A percentile compares a stretch with the other conserved stretches of the same genome.
These are phyloP conservation scores for Chrysolina americana DNA, from an alignment of 2,888 invertebrate species.

Conservation along the genomic window DNA sequence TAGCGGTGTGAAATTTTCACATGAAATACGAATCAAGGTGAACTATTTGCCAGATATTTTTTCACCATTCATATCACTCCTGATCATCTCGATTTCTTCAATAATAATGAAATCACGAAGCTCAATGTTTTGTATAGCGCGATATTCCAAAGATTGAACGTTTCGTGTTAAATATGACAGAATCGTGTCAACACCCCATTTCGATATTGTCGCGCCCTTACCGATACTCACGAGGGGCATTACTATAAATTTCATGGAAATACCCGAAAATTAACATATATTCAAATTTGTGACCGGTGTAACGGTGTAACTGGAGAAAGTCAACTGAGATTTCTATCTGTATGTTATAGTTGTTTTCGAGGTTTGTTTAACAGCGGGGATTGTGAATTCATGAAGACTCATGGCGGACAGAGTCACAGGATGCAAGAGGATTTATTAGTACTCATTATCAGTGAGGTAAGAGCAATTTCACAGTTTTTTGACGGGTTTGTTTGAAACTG, in stretches of 20 bases:
- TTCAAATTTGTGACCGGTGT: constrained; percentile 57
- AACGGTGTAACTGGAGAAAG: constrained; percentile 60
- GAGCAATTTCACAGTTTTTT: too few relatives aligned
- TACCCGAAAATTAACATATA: constrained; percentile 66
- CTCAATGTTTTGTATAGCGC: neutral
- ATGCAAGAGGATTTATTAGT: neutral
- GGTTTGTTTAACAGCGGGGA: constrained; percentile 57
- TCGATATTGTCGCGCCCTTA: constrained; percentile 62
- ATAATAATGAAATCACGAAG: neutral
- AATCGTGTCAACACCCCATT: constrained; percentile 70
- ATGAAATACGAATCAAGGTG: too few relatives aligned
- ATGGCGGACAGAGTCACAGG: neutral
- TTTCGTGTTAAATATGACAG: constrained; percentile 60
- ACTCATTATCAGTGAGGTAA: neutral
- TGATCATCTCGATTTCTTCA: neutral
- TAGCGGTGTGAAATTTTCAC: too few relatives aligned
- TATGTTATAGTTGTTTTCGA: constrained; percentile 62
- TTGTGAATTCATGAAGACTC: constrained; percentile 27
- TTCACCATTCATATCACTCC: neutral
- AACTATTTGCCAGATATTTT: too few relatives aligned
- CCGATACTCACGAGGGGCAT: constrained; percentile 62
- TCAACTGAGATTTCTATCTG: constrained; percentile 63
- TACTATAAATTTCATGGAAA: constrained; percentile 63
- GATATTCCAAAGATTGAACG: constrained; percentile 40
- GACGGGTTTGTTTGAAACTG: too few relatives aligned